Conservation (phyloP, 2,113 vertebrate species). For the Indicator maculatus region DNA sequence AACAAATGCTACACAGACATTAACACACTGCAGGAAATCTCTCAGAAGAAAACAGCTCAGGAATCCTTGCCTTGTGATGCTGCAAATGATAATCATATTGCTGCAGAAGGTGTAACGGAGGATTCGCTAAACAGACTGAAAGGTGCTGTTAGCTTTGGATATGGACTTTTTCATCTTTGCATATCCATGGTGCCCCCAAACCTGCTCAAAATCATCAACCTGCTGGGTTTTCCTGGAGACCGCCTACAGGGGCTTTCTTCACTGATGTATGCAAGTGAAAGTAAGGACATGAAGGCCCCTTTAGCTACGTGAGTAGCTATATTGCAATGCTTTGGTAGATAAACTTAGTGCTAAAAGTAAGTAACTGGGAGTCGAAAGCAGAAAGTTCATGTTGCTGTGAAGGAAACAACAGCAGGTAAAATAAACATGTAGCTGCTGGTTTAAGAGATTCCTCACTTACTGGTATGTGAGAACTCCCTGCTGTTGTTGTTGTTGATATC, state of each 20-base stretch:
- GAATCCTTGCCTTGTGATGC: slow-evolving; percentile 85
- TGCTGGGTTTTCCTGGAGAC: slow-evolving; percentile 98
- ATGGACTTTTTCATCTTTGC: slow-evolving; percentile 98
- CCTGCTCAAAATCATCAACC: slow-evolving; percentile 99
- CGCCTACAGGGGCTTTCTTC: slow-evolving; percentile 95
- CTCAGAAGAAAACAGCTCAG: slow-evolving; percentile 83
- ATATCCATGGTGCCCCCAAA: slow-evolving; percentile 99
- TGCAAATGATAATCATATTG: slow-evolving; percentile 90
- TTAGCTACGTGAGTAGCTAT: slow-evolving; percentile 98
- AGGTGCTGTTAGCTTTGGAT: slow-evolving; percentile 99
- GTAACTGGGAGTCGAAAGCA: slow-evolving; percentile 48
- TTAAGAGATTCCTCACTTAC: background rate
- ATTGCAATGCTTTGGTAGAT: slow-evolving; percentile 83
- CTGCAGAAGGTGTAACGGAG: slow-evolving; percentile 85
- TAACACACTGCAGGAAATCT: slow-evolving; percentile 90
- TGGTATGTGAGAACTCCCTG: background rate
- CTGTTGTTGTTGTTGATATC: background rate
- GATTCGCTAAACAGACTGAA: slow-evolving; percentile 95
- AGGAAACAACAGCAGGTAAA: slow-evolving; percentile 70
- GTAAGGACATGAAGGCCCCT: slow-evolving; percentile 99
- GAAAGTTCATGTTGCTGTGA: slow-evolving; percentile 30
- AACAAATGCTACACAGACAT: slow-evolving; percentile 98
- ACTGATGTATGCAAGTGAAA: slow-evolving; percentile 97
- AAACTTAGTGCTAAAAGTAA: slow-evolving; percentile 79
- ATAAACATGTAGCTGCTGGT: background rate